These are phyloP conservation scores for Drosophila neoperkinsi DNA, from an alignment of 2,888 invertebrate genomes.

Conservation along the genomic window DNA sequence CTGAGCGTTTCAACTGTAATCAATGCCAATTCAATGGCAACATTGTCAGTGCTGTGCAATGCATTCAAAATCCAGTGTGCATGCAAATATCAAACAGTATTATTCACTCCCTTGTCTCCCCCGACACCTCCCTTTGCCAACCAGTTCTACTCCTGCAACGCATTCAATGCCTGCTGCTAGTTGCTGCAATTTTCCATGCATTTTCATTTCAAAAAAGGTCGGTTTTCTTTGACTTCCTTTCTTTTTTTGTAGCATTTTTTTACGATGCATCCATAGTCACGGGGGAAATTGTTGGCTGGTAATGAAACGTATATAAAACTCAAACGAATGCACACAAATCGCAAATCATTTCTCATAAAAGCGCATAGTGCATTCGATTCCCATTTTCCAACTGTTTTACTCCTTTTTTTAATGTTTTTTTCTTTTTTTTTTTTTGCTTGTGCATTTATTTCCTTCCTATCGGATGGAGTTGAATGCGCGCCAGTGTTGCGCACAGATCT, in stretches of 20 bases:
- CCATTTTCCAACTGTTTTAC: slow-evolving; percentile 22
- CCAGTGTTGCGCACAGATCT: slow-evolving; percentile 26
- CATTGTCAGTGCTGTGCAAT: slow-evolving; percentile 48
- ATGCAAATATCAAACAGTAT: slow-evolving; percentile 58
- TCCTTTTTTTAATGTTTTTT: not conserved
- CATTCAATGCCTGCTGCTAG: slow-evolving; percentile 5
- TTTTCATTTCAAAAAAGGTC: slow-evolving; percentile 53
- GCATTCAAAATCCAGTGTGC: slow-evolving; percentile 65
- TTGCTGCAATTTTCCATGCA: slow-evolving; percentile 70
- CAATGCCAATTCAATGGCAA: slow-evolving; percentile 61
- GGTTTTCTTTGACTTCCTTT: slow-evolving; percentile 8
- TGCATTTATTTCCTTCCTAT: slow-evolving; percentile 1
- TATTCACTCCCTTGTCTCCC: not conserved
- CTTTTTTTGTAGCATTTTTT: slow-evolving; percentile 24
- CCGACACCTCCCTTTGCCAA: not conserved
- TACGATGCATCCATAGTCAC: slow-evolving; percentile 54
- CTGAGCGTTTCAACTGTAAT: slow-evolving; percentile 51
- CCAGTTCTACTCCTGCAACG: not conserved
- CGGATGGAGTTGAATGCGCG: slow-evolving; percentile 36
- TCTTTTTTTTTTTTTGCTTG: not conserved
- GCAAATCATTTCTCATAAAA: slow-evolving; percentile 79
- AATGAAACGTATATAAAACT: slow-evolving; percentile 79
- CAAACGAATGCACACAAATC: slow-evolving; percentile 79
- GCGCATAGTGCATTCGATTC: slow-evolving; percentile 56
- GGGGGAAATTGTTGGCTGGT: slow-evolving; percentile 67